These are phyloP conservation scores for Himalopsyche tibetana DNA, from an alignment of 2,888 invertebrate genomes.

Conservation along the genomic window DNA sequence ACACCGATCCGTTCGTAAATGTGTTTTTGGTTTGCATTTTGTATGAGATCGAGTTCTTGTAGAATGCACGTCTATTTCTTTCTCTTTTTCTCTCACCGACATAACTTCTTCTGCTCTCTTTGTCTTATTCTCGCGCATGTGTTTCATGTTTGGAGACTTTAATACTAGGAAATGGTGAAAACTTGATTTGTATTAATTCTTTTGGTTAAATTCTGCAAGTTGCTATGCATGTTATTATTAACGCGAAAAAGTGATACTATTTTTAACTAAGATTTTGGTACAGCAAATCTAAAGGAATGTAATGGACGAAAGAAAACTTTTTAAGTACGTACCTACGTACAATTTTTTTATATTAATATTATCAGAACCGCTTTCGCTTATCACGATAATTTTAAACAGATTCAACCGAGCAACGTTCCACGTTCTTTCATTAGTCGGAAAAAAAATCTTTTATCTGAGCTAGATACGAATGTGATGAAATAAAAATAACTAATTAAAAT, in stretches of 20 bases:
- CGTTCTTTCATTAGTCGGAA: too few species aligned
- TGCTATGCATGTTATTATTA: not conserved
- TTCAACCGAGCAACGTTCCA: too few species aligned
- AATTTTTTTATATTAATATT: too few species aligned
- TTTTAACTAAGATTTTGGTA: too few species aligned
- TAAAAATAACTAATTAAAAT: too few species aligned
- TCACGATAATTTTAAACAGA: too few species aligned
- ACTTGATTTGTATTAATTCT: conserved; percentile 36
- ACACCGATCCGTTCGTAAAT: conserved; percentile 18
- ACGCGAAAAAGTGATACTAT: not conserved
- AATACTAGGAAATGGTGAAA: conserved; percentile 51
- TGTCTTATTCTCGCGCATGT: conserved; percentile 20
- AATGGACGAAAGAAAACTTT: too few species aligned
- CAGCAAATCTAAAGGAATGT: too few species aligned
- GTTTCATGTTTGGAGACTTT: conserved; percentile 46
- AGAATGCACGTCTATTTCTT: conserved; percentile 22
- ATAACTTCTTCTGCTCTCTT: not conserved
- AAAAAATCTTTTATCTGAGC: too few species aligned
- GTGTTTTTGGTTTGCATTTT: conserved; percentile 53
- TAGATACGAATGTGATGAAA: too few species aligned
- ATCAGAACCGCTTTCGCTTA: too few species aligned
- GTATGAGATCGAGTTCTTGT: conserved; percentile 33
- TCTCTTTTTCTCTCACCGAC: conserved; percentile 24
- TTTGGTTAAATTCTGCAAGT: not conserved
- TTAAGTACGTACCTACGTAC: too few species aligned